Evolutionary conservation across 2,888 invertebrate genomes (phyloP).

Genomic region (Drosophila diplacantha): DNA sequence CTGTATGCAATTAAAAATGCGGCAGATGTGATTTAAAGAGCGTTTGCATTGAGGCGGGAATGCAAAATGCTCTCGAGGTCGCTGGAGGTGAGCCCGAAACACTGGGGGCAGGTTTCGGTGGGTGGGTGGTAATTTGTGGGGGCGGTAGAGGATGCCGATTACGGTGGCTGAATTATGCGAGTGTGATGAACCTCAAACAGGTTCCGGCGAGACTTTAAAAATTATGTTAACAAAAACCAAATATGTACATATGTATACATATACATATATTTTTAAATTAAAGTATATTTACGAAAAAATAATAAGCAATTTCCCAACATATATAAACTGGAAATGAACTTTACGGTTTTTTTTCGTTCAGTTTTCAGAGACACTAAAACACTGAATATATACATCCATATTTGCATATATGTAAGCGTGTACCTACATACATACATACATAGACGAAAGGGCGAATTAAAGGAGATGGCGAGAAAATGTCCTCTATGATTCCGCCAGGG

Average conservation of each 20-base stretch:
- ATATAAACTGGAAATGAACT: not conserved
- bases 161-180: conserved; percentile 33
- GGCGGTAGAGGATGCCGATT: conserved; percentile 5
- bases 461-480: conserved; percentile 1
- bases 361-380: not conserved
- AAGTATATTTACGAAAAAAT: not conserved
- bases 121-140: conserved; percentile 4
- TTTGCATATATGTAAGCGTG: not conserved
- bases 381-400: too few relatives aligned
- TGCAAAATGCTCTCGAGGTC: conserved; percentile 25
- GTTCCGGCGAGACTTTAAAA: conserved; percentile 16
- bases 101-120: not conserved
- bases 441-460: not conserved
- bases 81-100: conserved; percentile 27
- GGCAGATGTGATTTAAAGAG: conserved; percentile 61
- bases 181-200: conserved; percentile 59
- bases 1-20: conserved; percentile 29
- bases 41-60: conserved; percentile 58
- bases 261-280: not conserved
- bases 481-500: not conserved
- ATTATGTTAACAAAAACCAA: not conserved
- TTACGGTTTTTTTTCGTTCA: not conserved
- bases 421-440: not conserved
- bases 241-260: not conserved
- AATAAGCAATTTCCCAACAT: not conserved